Evolutionary conservation across 2,888 invertebrate species (phyloP).

Genomic region (Pseudoips prasinana): DNA sequence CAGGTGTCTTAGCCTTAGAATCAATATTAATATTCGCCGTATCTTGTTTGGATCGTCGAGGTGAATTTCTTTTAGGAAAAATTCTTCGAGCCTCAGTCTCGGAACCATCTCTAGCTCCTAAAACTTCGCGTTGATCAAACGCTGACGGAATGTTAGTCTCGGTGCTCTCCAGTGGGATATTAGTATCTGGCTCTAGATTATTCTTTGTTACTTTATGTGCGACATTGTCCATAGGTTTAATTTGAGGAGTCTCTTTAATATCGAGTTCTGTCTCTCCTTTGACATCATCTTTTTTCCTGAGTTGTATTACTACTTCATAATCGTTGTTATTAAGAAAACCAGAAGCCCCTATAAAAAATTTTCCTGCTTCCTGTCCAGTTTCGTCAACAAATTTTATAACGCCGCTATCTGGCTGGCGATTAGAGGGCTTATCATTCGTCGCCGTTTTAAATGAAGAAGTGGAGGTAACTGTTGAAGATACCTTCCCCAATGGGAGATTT

Average conservation of each 20-base stretch:
- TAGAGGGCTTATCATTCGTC: slow-evolving; percentile 38
- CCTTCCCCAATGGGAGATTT: not conserved
- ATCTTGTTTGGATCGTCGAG: not conserved
- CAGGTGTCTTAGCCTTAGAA: not conserved
- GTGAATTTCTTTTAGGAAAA: slow-evolving; percentile 3
- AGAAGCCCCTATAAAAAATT: slow-evolving; percentile 67
- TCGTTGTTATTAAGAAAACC: slow-evolving; percentile 62
- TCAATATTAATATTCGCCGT: not conserved
- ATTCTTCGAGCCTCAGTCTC: slow-evolving; percentile 3
- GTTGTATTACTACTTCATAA: slow-evolving; percentile 72
- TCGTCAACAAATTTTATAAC: slow-evolving; percentile 57
- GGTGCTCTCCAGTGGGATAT: not conserved
- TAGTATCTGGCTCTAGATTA: not conserved
- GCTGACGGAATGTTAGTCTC: not conserved
- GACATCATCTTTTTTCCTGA: slow-evolving; percentile 56
- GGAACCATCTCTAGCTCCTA: not conserved
- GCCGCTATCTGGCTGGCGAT: slow-evolving; percentile 38
- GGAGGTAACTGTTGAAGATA: slow-evolving; percentile 42
- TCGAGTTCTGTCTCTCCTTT: slow-evolving; percentile 8
- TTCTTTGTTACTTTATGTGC: not conserved
- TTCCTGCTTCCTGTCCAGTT: slow-evolving; percentile 53
- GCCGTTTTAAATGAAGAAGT: slow-evolving; percentile 53
- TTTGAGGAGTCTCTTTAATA: not conserved
- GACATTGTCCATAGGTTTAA: no score
- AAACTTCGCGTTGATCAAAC: slow-evolving; percentile 2